Conservation (phyloP, 1,140 invertebrate species). For the Euwallacea similis region DNA sequence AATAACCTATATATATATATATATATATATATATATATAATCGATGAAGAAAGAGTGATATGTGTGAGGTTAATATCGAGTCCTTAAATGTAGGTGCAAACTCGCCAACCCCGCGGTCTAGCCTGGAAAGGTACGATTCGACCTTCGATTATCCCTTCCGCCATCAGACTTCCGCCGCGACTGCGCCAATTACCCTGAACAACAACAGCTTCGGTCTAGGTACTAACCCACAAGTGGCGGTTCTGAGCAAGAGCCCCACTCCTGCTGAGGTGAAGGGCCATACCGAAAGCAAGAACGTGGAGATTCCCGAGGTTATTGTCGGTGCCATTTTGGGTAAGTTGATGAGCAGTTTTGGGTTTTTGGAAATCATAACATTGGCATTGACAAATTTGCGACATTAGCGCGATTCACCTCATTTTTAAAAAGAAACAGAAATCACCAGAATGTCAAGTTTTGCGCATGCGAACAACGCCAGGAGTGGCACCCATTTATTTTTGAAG, state of each 20-base stretch:
- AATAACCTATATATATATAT: too few species aligned
- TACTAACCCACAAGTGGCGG: slow-evolving; percentile 72
- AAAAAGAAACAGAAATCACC: too few species aligned
- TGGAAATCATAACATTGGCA: too few species aligned
- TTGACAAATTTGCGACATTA: too few species aligned
- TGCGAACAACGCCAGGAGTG: background rate
- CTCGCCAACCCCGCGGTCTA: slow-evolving; percentile 63
- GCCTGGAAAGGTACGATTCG: slow-evolving; percentile 70
- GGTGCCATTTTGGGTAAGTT: slow-evolving; percentile 87
- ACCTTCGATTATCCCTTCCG: slow-evolving; percentile 70
- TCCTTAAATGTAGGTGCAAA: slow-evolving; percentile 56
- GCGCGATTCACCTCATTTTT: too few species aligned
- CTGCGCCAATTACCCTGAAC: slow-evolving; percentile 68
- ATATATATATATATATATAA: too few species aligned
- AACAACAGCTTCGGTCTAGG: slow-evolving; percentile 81
- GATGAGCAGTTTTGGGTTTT: background rate
- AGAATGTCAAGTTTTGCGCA: too few species aligned
- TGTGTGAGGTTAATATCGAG: background rate
- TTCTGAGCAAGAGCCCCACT: slow-evolving; percentile 83
- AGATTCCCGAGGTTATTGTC: slow-evolving; percentile 93
- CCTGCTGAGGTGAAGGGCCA: slow-evolving; percentile 68
- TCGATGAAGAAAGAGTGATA: too few species aligned
- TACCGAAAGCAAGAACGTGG: slow-evolving; percentile 84
- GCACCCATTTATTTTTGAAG: background rate
- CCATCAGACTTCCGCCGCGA: slow-evolving; percentile 68